Evolutionary conservation across 2,888 invertebrate species (phyloP).

Genomic region (Microctonus brassicae): DNA sequence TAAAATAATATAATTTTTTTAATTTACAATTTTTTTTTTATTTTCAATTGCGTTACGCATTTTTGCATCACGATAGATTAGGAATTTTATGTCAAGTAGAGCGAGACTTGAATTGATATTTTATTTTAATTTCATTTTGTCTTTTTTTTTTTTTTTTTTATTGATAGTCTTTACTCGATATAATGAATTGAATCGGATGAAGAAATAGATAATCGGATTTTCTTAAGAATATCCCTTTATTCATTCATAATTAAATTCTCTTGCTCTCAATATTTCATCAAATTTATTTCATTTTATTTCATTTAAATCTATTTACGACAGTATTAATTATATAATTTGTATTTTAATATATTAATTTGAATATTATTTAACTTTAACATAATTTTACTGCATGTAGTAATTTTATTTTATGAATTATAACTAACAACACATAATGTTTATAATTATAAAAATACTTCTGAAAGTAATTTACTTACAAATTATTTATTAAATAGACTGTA

Average conservation of each 20-base stretch:
- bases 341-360: background rate
- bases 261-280: background rate
- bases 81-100: background rate
- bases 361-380: background rate
- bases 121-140: no score
- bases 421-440: no score
- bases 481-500: no score
- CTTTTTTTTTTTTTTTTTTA: no score
- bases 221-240: conserved; percentile 25
- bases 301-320: background rate
- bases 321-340: background rate
- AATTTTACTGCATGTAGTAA: no score
- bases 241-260: conserved; percentile 38
- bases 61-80: background rate
- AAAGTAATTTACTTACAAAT: no score
- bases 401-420: no score
- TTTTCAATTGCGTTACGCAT: background rate
- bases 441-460: no score
- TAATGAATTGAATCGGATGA: conserved; percentile 17
- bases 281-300: background rate
- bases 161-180: background rate
- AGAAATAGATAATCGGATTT: conserved; percentile 39
- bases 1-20: background rate
- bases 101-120: background rate
- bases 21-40: background rate